phyloP scores from a whole-genome alignment of 2,113 vertebrate genomes.

The Gavialis gangeticus region DNA sequence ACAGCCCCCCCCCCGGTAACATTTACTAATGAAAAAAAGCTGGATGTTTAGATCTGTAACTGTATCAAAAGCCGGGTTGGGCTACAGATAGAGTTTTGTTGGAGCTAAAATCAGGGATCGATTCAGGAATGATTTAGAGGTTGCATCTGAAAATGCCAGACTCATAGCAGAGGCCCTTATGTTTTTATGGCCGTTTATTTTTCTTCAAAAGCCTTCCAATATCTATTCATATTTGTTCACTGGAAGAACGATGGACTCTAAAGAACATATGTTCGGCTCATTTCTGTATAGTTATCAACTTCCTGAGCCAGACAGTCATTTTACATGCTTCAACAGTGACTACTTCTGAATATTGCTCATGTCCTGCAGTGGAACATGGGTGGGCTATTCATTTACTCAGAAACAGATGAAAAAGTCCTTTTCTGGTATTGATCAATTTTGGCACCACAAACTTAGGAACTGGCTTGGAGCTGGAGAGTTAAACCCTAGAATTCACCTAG shows the following conservation, averaged over 20 bases:
- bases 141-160: not conserved
- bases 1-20: not conserved
- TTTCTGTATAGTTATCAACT: slow-evolving; percentile 19
- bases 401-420: not conserved
- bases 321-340: slow-evolving; percentile 1
- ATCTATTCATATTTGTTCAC: slow-evolving; percentile 24
- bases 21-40: slow-evolving; percentile 23
- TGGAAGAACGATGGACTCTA: not conserved
- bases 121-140: slow-evolving; percentile 16
- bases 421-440: not conserved
- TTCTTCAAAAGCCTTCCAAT: not conserved
- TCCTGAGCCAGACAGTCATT: not conserved
- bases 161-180: not conserved
- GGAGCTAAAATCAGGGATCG: slow-evolving; percentile 14
- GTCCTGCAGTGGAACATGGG: slow-evolving; percentile 2
- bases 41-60: slow-evolving; percentile 11
- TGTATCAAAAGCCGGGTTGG: not conserved
- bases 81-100: not conserved
- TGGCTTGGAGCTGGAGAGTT: not conserved
- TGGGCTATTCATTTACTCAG: slow-evolving; percentile 19
- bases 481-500: not conserved
- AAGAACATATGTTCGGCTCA: not conserved
- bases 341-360: slow-evolving; percentile 14
- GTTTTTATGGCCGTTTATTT: not conserved
- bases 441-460: not conserved